Conservation (phyloP, 2,113 vertebrate species). For the Cololabis saira region DNA sequence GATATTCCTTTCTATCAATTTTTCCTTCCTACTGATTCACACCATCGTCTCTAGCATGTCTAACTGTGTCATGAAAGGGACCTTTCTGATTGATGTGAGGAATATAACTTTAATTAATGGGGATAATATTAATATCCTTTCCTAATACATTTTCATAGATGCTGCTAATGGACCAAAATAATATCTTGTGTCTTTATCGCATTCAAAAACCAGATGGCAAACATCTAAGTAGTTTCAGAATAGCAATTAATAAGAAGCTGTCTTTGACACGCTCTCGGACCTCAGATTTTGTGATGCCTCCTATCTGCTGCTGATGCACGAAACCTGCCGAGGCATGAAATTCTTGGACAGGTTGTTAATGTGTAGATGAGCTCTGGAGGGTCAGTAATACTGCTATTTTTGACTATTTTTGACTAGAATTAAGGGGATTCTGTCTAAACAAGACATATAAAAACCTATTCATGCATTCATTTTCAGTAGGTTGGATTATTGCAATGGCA, state of each 20-base stretch:
- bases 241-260: conserved; percentile 31
- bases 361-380: background rate
- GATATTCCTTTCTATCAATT: conserved; percentile 34
- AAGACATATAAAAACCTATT: too few relatives aligned
- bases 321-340: conserved; percentile 6
- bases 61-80: conserved; percentile 66
- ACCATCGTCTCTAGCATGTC: conserved; percentile 33
- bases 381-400: background rate
- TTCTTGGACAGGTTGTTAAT: background rate
- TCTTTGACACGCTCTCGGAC: conserved; percentile 16
- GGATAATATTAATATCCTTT: conserved; percentile 61
- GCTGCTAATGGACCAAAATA: too few relatives aligned
- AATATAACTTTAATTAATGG: conserved; percentile 32
- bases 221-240: conserved; percentile 27
- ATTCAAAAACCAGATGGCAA: conserved; percentile 40
- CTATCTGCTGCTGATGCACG: conserved; percentile 11
- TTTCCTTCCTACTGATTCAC: conserved; percentile 41
- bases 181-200: too few relatives aligned
- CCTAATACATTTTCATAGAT: conserved; percentile 23
- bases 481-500: too few relatives aligned
- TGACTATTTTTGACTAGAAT: too few relatives aligned
- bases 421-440: too few relatives aligned
- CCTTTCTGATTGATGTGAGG: conserved; percentile 61
- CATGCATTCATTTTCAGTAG: too few relatives aligned
- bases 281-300: conserved; percentile 7